Evolutionary conservation across 2,888 invertebrate genomes (phyloP).

Genomic region (Epinotia bilunana): DNA sequence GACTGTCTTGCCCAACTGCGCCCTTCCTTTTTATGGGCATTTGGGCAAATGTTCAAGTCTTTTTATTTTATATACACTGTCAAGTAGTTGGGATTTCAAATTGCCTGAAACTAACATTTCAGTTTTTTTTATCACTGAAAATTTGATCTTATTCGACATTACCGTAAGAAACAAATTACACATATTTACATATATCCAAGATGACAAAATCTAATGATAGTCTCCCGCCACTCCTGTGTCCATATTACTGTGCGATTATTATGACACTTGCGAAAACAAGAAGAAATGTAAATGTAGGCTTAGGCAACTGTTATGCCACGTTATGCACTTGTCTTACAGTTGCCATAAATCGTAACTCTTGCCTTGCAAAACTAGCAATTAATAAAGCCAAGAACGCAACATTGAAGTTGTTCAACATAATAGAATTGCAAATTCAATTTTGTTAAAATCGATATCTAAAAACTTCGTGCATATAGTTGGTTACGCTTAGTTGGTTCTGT

Average conservation of each 20-base stretch:
- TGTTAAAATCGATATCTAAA: conserved; percentile 19
- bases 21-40: no score
- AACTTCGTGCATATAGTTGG: background rate
- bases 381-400: conserved; percentile 50
- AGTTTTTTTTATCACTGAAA: no score
- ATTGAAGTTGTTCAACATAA: conserved; percentile 29
- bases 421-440: conserved; percentile 10
- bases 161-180: no score
- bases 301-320: conserved; percentile 3
- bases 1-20: no score
- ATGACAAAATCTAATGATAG: background rate
- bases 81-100: no score
- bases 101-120: no score
- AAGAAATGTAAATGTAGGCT: conserved; percentile 28
- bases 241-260: conserved; percentile 20
- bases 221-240: background rate
- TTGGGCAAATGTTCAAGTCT: no score
- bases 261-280: conserved; percentile 27
- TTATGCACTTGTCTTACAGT: conserved; percentile 17
- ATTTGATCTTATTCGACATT: no score
- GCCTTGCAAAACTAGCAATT: conserved; percentile 50
- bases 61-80: no score
- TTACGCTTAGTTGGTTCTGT: conserved; percentile 11
- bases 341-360: conserved; percentile 15
- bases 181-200: background rate